phyloP scores from a whole-genome alignment of 2,888 invertebrate genomes.

The Pristionchus maxplancki region DNA sequence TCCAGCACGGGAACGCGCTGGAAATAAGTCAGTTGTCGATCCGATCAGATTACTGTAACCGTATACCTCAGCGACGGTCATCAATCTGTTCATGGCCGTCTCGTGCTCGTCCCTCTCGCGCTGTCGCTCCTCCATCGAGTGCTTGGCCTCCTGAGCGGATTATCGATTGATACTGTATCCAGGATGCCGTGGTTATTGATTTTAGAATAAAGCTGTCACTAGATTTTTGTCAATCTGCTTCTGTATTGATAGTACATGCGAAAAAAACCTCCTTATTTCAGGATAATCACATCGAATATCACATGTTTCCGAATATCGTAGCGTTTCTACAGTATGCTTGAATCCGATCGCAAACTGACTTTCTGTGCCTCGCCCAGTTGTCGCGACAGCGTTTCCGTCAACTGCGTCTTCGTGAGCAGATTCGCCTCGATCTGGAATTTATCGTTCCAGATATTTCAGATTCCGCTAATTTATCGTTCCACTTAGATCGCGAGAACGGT shows the following conservation, averaged over 20 bases:
- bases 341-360: constrained; percentile 15
- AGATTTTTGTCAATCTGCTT: too few species aligned
- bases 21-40: neutral
- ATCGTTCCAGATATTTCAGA: neutral
- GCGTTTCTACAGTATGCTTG: neutral
- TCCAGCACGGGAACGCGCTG: constrained; percentile 72
- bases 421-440: constrained; percentile 67
- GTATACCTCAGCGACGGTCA: constrained; percentile 56
- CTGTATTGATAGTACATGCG: too few species aligned
- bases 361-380: constrained; percentile 62
- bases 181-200: too few species aligned
- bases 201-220: too few species aligned
- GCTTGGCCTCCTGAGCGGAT: constrained; percentile 43
- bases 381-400: constrained; percentile 65
- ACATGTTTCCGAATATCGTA: too few species aligned
- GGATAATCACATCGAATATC: too few species aligned
- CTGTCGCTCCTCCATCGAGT: constrained; percentile 59
- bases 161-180: neutral
- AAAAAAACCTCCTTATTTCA: too few species aligned
- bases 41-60: neutral
- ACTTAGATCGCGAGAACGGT: neutral
- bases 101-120: constrained; percentile 42
- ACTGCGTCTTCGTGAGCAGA: constrained; percentile 70
- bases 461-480: neutral
- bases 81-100: constrained; percentile 56